Evolutionary conservation across 2,797 vertebrate species (phyloP), one percentile per base, ranked within the genome.

Genomic region (Cercopithecus diana): DNA sequence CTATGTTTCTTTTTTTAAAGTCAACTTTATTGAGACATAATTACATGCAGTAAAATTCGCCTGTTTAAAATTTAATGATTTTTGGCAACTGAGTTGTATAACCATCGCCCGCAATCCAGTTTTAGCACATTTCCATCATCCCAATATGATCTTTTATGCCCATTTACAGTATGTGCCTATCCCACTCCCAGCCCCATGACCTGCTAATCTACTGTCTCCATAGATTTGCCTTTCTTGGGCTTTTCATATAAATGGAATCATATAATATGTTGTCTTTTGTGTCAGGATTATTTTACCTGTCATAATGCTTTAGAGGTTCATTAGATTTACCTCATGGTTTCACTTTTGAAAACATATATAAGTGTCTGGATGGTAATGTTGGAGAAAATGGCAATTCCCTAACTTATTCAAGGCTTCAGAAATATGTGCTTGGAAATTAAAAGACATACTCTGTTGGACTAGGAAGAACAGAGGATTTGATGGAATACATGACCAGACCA

Each of bases 241-340:
- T 52, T 52, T 52, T 52, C 17, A 7, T 52, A 7, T 52, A 52
- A 19, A 52, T 52, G 50, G 50, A 52, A 52, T 52, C 50, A 19
- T 52, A 52, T 52, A 19, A 52, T 52, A 52, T 19, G 50, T 52
- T 17, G 0, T 52, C 50, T 52, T 52, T 90, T 84, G 48, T 57
- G 61, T 95, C 70, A 87, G 82, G 52, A 79, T 95, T 82, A n/a
- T 94, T 94, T 90, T n/a, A 72, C 58, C 81, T 57, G 58, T 45
- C 26, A 36, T 36, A 57, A 43, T 81, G 41, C 57, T 50, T 33
- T 90, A 22, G 83, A 76, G 17, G 26, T 64, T 86, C 67, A 15
- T 83, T 88, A 48, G 36, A 64, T 88, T 41, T 77, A 91, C n/a
- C 75, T 72, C 50, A 41, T n/a, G 41, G 36, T 70, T 33, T 61